A percentile compares a stretch with the other conserved stretches of the same genome.
These are phyloP conservation scores for Streblospio benedicti DNA, from an alignment of 1,140 invertebrate genomes.

Conservation along the genomic window DNA sequence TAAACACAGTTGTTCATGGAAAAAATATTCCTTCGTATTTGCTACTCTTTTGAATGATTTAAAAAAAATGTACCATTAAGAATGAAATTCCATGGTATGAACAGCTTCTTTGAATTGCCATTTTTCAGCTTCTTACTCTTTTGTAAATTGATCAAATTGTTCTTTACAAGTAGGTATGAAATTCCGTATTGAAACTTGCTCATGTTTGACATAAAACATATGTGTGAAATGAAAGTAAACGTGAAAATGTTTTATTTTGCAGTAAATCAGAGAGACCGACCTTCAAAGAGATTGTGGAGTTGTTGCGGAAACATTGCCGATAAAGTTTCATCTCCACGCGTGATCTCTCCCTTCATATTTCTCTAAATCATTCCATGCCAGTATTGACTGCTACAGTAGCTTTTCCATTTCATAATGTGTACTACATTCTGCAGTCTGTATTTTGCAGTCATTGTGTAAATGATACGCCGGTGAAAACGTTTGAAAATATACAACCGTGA, in stretches of 20 bases:
- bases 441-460: too few relatives aligned
- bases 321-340: too few relatives aligned
- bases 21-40: too few relatives aligned
- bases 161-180: not conserved
- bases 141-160: not conserved
- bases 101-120: not conserved
- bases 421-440: too few relatives aligned
- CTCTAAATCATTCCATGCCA: too few relatives aligned
- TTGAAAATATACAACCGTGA: too few relatives aligned
- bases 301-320: conserved; percentile 8
- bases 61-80: too few relatives aligned
- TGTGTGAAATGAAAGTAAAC: not conserved
- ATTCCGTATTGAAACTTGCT: not conserved
- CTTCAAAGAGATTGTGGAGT: conserved; percentile 9
- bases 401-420: too few relatives aligned
- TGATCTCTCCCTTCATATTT: too few relatives aligned
- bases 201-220: not conserved
- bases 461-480: too few relatives aligned
- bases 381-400: too few relatives aligned
- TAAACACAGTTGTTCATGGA: not conserved
- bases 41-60: too few relatives aligned
- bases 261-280: conserved; percentile 11
- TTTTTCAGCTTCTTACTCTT: not conserved
- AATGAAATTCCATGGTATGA: not conserved
- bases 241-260: not conserved